Percentiles rank a stretch among this genome's conserved stretches.
phyloP scores from a whole-genome alignment of 2,797 vertebrate genomes.

The Onychomys torridus region DNA sequence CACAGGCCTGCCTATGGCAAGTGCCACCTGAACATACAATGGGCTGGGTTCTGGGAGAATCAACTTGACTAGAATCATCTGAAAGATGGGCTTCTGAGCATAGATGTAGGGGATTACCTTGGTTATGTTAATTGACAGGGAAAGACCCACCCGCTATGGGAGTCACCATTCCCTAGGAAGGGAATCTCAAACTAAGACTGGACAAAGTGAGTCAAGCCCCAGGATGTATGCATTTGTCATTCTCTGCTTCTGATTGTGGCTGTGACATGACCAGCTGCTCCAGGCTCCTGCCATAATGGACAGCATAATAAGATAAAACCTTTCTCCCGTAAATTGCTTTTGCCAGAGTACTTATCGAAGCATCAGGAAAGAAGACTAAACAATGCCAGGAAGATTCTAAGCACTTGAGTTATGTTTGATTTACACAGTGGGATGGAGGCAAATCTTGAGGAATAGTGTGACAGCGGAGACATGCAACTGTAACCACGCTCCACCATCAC shows the following conservation, averaged over 20 bases:
- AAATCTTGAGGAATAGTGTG: background rate
- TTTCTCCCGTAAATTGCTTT: background rate
- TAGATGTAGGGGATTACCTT: background rate
- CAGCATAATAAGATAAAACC: background rate
- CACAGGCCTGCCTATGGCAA: background rate
- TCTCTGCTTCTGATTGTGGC: background rate
- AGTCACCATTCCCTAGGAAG: background rate
- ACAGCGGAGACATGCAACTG: accelerated
- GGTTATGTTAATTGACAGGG: background rate
- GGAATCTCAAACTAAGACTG: background rate
- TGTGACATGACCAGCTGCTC: background rate
- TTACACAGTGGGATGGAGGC: background rate
- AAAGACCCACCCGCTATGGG: background rate
- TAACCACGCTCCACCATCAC: background rate
- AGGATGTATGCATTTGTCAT: background rate
- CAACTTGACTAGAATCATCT: background rate
- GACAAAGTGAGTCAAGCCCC: background rate
- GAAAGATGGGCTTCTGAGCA: background rate
- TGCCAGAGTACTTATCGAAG: background rate
- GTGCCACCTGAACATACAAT: background rate
- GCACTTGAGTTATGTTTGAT: background rate
- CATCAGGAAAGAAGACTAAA: background rate
- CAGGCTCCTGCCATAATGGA: background rate
- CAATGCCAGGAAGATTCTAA: background rate
- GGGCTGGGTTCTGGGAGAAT: background rate